phyloP scores from a whole-genome alignment of 2,113 vertebrate species.

The Prolemur simus region DNA sequence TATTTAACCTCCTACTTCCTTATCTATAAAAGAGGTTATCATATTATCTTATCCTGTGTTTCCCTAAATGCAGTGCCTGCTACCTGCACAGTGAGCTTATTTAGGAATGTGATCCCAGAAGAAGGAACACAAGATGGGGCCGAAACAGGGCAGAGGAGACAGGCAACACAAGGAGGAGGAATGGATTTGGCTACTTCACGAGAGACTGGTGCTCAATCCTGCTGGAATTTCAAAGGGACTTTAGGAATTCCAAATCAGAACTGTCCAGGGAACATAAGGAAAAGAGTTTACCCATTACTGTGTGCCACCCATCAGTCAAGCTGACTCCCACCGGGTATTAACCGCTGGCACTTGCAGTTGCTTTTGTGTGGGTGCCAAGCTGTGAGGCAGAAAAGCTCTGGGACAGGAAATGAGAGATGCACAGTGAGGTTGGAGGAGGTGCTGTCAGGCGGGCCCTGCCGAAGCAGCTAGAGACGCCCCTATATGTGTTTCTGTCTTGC shows the following conservation, averaged over 20 bases:
- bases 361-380: not conserved
- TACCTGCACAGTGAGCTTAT: not conserved
- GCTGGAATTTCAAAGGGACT: not conserved
- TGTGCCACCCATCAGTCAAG: not conserved
- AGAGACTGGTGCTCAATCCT: not conserved
- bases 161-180: no score
- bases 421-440: rapidly evolving
- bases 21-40: not conserved
- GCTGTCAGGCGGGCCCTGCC: no score
- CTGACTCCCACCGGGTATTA: not conserved
- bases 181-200: no score
- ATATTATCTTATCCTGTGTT: not conserved
- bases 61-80: not conserved
- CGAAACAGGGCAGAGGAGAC: not conserved
- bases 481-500: not conserved
- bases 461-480: no score
- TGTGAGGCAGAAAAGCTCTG: not conserved
- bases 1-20: not conserved
- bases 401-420: not conserved
- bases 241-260: not conserved
- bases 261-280: not conserved
- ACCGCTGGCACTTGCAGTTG: not conserved
- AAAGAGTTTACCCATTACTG: not conserved
- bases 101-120: not conserved
- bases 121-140: not conserved